Conservation (phyloP, 2,888 invertebrate genomes). For the Drosophila subquinaria region DNA sequence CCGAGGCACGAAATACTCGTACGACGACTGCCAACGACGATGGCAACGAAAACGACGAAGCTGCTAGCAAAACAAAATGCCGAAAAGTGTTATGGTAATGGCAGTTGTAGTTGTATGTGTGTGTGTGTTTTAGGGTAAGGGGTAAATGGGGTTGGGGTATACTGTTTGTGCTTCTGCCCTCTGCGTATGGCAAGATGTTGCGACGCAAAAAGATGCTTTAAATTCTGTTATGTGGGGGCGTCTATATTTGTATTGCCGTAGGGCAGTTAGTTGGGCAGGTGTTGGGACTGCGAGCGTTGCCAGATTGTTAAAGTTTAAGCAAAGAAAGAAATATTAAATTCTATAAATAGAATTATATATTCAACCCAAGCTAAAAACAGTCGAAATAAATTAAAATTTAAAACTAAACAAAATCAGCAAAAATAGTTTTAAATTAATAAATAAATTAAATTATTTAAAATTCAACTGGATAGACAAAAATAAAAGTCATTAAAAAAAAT, state of each 20-base stretch:
- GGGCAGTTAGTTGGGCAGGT: conserved; percentile 61
- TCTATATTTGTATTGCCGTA: conserved; percentile 55
- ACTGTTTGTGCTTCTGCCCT: conserved; percentile 3
- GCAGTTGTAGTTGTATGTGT: conserved; percentile 15
- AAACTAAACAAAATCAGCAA: no score
- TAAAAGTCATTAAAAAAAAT: no score
- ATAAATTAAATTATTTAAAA: no score
- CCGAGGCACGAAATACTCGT: conserved; percentile 14
- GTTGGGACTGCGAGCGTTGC: conserved; percentile 46
- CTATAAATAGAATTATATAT: no score
- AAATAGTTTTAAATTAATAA: no score
- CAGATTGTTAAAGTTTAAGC: conserved; percentile 35
- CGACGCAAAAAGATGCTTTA: conserved; percentile 59
- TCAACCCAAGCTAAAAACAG: no score
- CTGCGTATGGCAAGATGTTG: conserved; percentile 41
- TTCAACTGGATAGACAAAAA: no score
- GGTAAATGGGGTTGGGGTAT: background rate
- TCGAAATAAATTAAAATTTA: no score
- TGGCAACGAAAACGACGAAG: conserved; percentile 41
- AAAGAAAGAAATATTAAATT: no score
- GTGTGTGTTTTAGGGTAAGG: background rate
- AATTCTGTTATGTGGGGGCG: conserved; percentile 37
- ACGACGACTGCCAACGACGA: conserved; percentile 38
- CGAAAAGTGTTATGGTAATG: conserved; percentile 64
- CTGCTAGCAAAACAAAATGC: conserved; percentile 73